A percentile compares a stretch with the other conserved stretches of the same genome.
These are phyloP conservation scores for Burhinus bistriatus DNA, from an alignment of 2,113 vertebrate species.

Conservation along the genomic window DNA sequence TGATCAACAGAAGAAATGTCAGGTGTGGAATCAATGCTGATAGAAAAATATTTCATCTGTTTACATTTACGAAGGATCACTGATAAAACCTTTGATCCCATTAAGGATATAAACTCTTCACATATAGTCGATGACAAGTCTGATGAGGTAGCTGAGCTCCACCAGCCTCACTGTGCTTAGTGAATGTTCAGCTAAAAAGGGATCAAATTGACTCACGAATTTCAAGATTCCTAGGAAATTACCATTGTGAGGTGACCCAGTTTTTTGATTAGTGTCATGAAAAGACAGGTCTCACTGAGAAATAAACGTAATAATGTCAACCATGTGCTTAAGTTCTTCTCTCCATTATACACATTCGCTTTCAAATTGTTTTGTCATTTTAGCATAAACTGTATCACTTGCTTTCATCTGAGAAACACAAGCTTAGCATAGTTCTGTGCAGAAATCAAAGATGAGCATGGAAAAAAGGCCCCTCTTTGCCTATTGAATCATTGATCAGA, in stretches of 20 bases:
- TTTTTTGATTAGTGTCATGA: slow-evolving; percentile 75
- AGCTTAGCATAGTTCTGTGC: slow-evolving; percentile 69
- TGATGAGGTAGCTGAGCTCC: slow-evolving; percentile 61
- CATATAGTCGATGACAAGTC: slow-evolving; percentile 72
- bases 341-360: slow-evolving; percentile 66
- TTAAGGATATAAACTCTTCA: slow-evolving; percentile 79
- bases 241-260: slow-evolving; percentile 74
- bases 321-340: slow-evolving; percentile 70
- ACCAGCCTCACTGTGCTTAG: slow-evolving; percentile 53
- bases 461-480: slow-evolving; percentile 45
- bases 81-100: slow-evolving; percentile 78
- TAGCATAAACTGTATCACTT: slow-evolving; percentile 73
- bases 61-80: slow-evolving; percentile 70
- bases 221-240: slow-evolving; percentile 76
- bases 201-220: slow-evolving; percentile 73
- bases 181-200: slow-evolving; percentile 68
- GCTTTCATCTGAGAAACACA: slow-evolving; percentile 66
- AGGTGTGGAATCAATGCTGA: slow-evolving; percentile 72
- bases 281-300: slow-evolving; percentile 75
- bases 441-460: slow-evolving; percentile 62
- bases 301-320: slow-evolving; percentile 71
- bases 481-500: slow-evolving; percentile 68
- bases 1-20: slow-evolving; percentile 73
- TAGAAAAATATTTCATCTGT: slow-evolving; percentile 69
- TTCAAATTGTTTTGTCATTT: slow-evolving; percentile 75